Percentiles rank a stretch among this genome's conserved stretches.
Conservation (phyloP, 2,113 vertebrate species). For the Bambusicola thoracicus region DNA sequence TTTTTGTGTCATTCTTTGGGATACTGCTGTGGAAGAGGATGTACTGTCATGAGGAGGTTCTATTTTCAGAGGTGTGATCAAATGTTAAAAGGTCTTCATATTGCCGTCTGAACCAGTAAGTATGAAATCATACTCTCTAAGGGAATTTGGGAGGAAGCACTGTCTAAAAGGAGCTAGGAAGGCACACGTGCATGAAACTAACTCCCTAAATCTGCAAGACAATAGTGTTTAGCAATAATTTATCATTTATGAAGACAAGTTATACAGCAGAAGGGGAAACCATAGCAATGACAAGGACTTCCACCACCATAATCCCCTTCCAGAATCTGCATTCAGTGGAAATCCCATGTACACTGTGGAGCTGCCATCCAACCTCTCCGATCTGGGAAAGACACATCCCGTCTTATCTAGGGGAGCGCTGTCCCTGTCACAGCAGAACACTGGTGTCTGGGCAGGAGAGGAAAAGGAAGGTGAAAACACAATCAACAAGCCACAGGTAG, state of each 20-base stretch:
- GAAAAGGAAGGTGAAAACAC: background rate
- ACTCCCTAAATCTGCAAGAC: background rate
- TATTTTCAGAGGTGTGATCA: background rate
- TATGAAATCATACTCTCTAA: background rate
- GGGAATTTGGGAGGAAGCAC: background rate
- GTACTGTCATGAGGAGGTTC: background rate
- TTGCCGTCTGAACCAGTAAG: background rate
- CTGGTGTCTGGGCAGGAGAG: background rate
- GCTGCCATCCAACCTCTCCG: background rate
- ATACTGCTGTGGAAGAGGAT: background rate
- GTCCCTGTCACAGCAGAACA: background rate
- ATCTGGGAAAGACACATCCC: background rate
- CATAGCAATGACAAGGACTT: background rate
- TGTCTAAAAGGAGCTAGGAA: background rate
- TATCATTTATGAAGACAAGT: background rate
- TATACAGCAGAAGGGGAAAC: background rate
- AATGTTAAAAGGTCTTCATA: background rate
- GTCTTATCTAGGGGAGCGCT: background rate
- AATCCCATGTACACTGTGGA: background rate
- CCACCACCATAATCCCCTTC: background rate
- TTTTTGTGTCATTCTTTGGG: background rate
- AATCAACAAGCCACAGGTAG: background rate
- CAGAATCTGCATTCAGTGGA: background rate
- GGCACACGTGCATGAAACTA: background rate
- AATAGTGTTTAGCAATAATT: background rate